These are phyloP conservation scores for Trinectes maculatus DNA, from an alignment of 2,113 vertebrate species.

Conservation along the genomic window DNA sequence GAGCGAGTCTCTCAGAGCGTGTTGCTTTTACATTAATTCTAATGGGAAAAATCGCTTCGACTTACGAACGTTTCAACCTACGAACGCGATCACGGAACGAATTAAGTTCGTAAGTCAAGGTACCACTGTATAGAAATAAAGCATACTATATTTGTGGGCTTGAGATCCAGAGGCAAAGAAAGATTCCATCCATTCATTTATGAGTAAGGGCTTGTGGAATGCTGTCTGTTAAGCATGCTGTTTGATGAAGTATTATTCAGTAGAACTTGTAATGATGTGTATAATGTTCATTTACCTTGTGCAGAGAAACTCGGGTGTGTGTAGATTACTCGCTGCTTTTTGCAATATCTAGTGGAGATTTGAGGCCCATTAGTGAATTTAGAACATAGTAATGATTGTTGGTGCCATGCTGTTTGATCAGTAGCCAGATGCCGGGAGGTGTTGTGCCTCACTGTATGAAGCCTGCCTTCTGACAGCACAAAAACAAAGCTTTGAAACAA, in stretches of 20 bases:
- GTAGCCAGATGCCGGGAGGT: slow-evolving; percentile 51
- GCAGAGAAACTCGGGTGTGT: neutral
- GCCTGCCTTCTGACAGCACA: slow-evolving; percentile 37
- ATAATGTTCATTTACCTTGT: neutral
- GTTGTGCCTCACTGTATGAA: slow-evolving; percentile 48
- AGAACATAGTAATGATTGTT: slow-evolving; percentile 21
- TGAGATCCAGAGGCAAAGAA: neutral
- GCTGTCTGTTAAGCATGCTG: neutral
- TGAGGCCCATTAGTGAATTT: slow-evolving; percentile 37
- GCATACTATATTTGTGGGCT: too few species aligned
- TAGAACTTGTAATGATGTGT: neutral
- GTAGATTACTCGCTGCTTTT: slow-evolving; percentile 8
- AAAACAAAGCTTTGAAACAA: slow-evolving; percentile 57
- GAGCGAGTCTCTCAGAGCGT: too few species aligned
- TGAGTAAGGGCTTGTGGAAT: neutral
- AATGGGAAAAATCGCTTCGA: too few species aligned
- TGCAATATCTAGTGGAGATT: slow-evolving; percentile 29
- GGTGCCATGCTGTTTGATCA: slow-evolving; percentile 57
- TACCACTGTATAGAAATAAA: too few species aligned
- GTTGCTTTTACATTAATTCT: too few species aligned
- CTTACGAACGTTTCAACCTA: too few species aligned
- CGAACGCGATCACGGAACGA: too few species aligned
- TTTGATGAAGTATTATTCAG: slow-evolving; percentile 6
- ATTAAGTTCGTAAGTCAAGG: too few species aligned
- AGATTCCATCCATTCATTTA: slow-evolving; percentile 6